Evolutionary conservation across 2,888 invertebrate genomes (phyloP).

Genomic region (Ellobium chinense): DNA sequence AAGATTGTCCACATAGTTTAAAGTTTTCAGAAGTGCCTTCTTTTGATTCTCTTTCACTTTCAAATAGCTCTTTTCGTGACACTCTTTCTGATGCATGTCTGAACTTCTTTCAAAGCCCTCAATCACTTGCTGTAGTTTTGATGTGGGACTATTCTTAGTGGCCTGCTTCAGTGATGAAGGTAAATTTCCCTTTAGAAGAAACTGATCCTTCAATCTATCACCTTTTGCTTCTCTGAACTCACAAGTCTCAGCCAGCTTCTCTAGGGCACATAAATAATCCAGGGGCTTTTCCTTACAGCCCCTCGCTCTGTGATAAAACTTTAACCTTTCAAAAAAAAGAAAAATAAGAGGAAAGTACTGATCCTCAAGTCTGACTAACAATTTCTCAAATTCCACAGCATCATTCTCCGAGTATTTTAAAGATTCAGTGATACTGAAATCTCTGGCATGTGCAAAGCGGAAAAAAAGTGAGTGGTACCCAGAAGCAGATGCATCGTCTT

Average conservation of each 20-base stretch:
- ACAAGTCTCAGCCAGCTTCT: background rate
- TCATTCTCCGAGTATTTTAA: background rate
- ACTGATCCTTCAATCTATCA: background rate
- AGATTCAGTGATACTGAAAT: background rate
- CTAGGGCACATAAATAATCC: background rate
- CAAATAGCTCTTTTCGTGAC: no score
- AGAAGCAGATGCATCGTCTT: background rate
- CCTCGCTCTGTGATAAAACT: background rate
- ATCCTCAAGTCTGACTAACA: background rate
- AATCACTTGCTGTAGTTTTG: background rate
- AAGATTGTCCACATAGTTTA: no score
- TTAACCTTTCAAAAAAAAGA: background rate
- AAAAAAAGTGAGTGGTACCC: background rate
- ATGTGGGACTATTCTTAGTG: background rate
- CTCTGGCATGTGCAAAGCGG: background rate
- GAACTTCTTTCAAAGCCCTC: no score
- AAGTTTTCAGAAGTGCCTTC: no score
- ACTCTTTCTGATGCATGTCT: no score
- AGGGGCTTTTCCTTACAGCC: background rate
- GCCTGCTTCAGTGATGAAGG: background rate
- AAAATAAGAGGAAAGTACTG: background rate
- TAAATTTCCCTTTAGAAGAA: background rate
- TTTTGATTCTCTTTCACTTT: no score
- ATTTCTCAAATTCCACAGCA: constrained; percentile 75
- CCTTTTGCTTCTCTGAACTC: background rate